Base-by-base conservation (phyloP, 1,140 invertebrate genomes). In the Drosophila nasuta region DNA sequence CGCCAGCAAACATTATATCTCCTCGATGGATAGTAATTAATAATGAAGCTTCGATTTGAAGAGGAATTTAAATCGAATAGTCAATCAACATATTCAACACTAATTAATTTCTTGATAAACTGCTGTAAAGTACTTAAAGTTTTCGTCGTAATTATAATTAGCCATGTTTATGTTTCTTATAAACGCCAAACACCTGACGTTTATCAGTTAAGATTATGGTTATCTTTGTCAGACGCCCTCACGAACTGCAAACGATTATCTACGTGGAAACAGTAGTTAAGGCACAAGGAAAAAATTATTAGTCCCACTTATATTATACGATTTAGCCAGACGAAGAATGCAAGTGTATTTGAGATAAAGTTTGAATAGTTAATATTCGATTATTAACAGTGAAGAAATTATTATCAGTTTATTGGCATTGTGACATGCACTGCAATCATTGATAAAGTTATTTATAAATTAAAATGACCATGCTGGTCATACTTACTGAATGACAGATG, bases 231-330 rank as follows among this genome's bases (percentile, higher is more conserved):
- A 62, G 30, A 49, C 59, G 25, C 28, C 1, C 38, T 20, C 35
- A 25, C 38, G 2, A 7, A 58, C 20, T 28, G 10, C 1, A 17
- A 11, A 35, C 10, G 60, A 52, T 64, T 64, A 52, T 64, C 20
- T 25, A 2, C 4, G 5, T 15, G 35, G 33, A 25, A 38, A 8
- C 25, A 51, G 28, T 35, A 17, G 41, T 35, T 20, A 48, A 10
- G 28, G 51, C 30, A 35, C 60, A 71, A 71, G 38, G 3, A 15
- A 43, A 28, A 66, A 43, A 58, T 58, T 43, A 48, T 64, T 65
- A 13, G 38, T 6, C 46, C 46, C 10, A 49, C 28, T 35, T 46
- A 7, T 13, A 17, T 43, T 43, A 35, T 41, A 6, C 5, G 11
- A 4, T 28, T 3, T 10, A 13, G 13, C 3, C 28, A 60, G 43